Conservation (phyloP, 2,888 invertebrate genomes). For the Herminia tarsipennalis region DNA sequence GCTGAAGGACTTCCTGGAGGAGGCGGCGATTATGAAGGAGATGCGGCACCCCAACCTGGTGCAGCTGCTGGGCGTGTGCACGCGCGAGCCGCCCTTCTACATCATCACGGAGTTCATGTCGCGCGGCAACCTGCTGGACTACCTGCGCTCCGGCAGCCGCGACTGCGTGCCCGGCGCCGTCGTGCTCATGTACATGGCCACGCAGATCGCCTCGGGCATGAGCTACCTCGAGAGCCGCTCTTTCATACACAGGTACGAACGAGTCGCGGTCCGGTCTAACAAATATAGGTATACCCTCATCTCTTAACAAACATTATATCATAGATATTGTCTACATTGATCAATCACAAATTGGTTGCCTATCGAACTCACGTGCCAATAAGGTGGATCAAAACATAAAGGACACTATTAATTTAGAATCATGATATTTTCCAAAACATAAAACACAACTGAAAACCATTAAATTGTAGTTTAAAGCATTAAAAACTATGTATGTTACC, state of each 20-base stretch:
- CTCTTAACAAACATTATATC: no score
- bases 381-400: no score
- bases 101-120: slow-evolving; percentile 99
- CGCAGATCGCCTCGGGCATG: slow-evolving; percentile 99
- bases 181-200: slow-evolving; percentile 99
- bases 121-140: slow-evolving; percentile 98
- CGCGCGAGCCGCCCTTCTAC: slow-evolving; percentile 99
- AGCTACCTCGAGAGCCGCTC: slow-evolving; percentile 97
- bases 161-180: slow-evolving; percentile 96
- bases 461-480: no score
- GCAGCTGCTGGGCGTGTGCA: slow-evolving; percentile 98
- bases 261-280: slow-evolving; percentile 93
- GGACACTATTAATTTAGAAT: no score
- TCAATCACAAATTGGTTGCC: no score
- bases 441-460: no score
- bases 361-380: no score
- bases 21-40: slow-evolving; percentile 99
- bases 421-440: no score
- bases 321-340: no score
- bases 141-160: slow-evolving; percentile 94
- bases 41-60: slow-evolving; percentile 99
- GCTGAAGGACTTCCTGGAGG: slow-evolving; percentile 98
- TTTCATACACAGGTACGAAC: slow-evolving; percentile 93
- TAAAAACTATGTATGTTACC: no score
- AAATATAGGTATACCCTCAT: no score